Evolutionary conservation across 1,140 invertebrate genomes (phyloP).

Genomic region (Trichomalopsis sarcophagae): DNA sequence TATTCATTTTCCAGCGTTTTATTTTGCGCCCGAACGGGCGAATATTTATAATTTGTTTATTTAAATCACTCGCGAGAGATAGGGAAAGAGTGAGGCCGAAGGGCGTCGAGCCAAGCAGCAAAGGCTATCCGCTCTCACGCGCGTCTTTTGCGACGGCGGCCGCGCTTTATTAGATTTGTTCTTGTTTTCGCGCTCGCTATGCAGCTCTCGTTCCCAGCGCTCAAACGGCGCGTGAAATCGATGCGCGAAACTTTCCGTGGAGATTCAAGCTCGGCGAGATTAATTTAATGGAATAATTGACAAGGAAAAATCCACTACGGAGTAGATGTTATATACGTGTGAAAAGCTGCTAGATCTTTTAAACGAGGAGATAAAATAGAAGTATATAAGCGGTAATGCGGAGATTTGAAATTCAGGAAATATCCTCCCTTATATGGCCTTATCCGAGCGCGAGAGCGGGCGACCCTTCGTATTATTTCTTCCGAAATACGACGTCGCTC

Average conservation of each 20-base stretch:
- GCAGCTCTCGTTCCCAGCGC: slow-evolving; percentile 7
- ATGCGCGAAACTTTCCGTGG: background rate
- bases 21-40: slow-evolving; percentile 67
- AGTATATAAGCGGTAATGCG: slow-evolving; percentile 40
- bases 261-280: background rate
- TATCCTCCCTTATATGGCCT: slow-evolving; percentile 37
- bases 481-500: slow-evolving; percentile 42
- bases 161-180: slow-evolving; percentile 45
- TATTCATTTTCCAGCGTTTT: slow-evolving; percentile 73
- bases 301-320: background rate
- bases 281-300: background rate
- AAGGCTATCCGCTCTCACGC: background rate
- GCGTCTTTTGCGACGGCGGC: slow-evolving; percentile 13
- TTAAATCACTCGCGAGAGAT: slow-evolving; percentile 66
- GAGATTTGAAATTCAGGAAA: slow-evolving; percentile 50
- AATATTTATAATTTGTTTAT: slow-evolving; percentile 76
- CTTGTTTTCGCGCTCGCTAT: background rate
- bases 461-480: slow-evolving; percentile 44
- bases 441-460: background rate
- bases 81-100: background rate
- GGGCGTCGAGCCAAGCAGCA: background rate
- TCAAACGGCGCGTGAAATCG: slow-evolving; percentile 5
- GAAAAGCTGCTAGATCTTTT: slow-evolving; percentile 3
- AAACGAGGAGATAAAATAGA: slow-evolving; percentile 39
- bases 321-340: background rate